Evolutionary conservation across 2,113 vertebrate species (phyloP).

Genomic region (Amia ocellicauda): DNA sequence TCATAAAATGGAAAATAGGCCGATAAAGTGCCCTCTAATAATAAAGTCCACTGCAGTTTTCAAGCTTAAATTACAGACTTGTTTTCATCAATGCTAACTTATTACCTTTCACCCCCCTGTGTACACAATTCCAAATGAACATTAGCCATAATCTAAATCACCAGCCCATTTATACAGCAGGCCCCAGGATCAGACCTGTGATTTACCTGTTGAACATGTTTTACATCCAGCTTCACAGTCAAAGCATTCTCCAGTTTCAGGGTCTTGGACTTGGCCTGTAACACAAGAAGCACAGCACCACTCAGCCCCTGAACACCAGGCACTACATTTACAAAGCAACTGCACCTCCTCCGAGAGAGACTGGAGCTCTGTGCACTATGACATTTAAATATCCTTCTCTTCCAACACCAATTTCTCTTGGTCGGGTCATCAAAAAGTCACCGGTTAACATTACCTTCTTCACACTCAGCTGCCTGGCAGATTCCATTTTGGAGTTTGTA

Average conservation of each 20-base stretch:
- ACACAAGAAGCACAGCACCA: conserved; percentile 24
- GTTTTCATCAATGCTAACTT: too few relatives aligned
- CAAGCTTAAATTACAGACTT: too few relatives aligned
- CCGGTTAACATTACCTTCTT: conserved; percentile 41
- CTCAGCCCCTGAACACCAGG: not conserved
- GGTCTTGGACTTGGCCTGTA: conserved; percentile 68
- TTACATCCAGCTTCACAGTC: conserved; percentile 66
- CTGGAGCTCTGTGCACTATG: too few relatives aligned
- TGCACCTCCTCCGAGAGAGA: too few relatives aligned
- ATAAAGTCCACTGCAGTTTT: too few relatives aligned
- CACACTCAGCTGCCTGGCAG: conserved; percentile 57
- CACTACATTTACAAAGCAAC: not conserved
- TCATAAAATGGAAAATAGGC: too few relatives aligned
- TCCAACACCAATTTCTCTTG: too few relatives aligned
- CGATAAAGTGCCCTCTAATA: too few relatives aligned
- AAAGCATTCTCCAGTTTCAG: conserved; percentile 69
- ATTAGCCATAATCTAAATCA: not conserved
- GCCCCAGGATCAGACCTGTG: not conserved
- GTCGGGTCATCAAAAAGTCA: too few relatives aligned
- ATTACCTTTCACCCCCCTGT: too few relatives aligned
- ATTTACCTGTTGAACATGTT: conserved; percentile 63
- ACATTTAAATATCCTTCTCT: too few relatives aligned
- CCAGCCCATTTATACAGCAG: not conserved
- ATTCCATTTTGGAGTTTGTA: conserved; percentile 64
- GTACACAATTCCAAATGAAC: not conserved